Evolutionary conservation across 2,797 vertebrate genomes (phyloP).

Genomic region (Spheniscus humboldti): DNA sequence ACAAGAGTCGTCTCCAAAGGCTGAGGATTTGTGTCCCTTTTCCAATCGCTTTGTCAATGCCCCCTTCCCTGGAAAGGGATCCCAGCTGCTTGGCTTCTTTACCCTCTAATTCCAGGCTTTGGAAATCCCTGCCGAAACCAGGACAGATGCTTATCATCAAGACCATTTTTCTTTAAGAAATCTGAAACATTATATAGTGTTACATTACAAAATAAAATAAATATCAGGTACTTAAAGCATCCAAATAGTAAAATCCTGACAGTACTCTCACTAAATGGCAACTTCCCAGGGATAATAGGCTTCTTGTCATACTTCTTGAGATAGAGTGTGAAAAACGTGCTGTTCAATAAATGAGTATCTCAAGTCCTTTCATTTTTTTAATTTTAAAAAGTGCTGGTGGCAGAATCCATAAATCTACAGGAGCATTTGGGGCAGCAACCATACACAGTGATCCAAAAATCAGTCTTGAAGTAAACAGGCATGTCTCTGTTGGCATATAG

Average conservation of each 20-base stretch:
- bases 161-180: slow-evolving; percentile 9
- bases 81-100: no score
- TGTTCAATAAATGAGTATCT: slow-evolving; percentile 3
- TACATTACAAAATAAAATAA: slow-evolving; percentile 30
- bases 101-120: no score
- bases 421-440: neutral
- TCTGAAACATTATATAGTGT: neutral
- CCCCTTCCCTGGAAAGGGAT: no score
- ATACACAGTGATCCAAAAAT: neutral
- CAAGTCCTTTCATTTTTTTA: neutral
- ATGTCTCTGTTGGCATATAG: neutral
- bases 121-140: no score
- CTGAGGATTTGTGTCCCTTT: no score
- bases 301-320: slow-evolving; percentile 17
- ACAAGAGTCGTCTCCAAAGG: no score
- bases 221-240: neutral
- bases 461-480: neutral
- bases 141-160: neutral
- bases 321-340: slow-evolving; percentile 20
- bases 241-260: slow-evolving; percentile 16
- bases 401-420: slow-evolving; percentile 36
- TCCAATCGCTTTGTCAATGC: no score
- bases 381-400: slow-evolving; percentile 29
- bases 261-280: slow-evolving; percentile 20
- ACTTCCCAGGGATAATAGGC: slow-evolving; percentile 29